phyloP scores from a whole-genome alignment of 2,797 vertebrate species.

The Ambastaia sidthimunki region DNA sequence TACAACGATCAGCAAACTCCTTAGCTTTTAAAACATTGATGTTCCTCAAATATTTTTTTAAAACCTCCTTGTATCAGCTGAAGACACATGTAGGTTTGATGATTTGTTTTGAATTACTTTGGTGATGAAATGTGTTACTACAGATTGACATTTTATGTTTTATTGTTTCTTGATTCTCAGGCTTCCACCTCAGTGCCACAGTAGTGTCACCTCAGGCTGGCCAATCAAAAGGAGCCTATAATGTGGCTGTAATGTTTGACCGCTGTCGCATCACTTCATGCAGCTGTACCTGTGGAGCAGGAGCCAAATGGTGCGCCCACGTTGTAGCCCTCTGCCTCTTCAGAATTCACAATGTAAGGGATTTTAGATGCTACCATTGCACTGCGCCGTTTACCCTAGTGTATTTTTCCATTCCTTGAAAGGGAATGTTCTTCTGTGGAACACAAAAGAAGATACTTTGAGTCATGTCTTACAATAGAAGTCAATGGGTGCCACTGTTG shows the following conservation, averaged over 20 bases:
- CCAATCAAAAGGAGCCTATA: conserved; percentile 96
- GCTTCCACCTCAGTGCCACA: conserved; percentile 97
- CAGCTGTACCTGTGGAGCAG: conserved; percentile 97
- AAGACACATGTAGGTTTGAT: background rate
- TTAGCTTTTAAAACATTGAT: conserved; percentile 1
- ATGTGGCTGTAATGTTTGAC: conserved; percentile 99
- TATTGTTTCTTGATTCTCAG: conserved; percentile 69
- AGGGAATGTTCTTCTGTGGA: too few species aligned
- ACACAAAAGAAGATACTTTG: too few species aligned
- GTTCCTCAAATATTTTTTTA: background rate
- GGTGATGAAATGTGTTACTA: background rate
- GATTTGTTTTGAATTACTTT: background rate
- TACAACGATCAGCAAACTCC: conserved; percentile 13
- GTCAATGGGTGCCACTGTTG: too few species aligned
- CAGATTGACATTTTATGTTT: conserved; percentile 22
- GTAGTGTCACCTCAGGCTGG: conserved; percentile 95
- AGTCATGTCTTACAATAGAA: too few species aligned
- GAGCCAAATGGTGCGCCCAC: conserved; percentile 98
- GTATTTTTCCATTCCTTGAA: background rate
- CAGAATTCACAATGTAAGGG: conserved; percentile 94
- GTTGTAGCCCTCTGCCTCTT: conserved; percentile 99
- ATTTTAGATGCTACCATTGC: background rate
- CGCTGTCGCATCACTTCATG: conserved; percentile 98
- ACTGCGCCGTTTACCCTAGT: background rate
- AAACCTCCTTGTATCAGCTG: background rate